Evolutionary conservation across 1,140 invertebrate species (phyloP), one percentile per base, ranked within the genome.

Genomic region (Chironomus tepperi): DNA sequence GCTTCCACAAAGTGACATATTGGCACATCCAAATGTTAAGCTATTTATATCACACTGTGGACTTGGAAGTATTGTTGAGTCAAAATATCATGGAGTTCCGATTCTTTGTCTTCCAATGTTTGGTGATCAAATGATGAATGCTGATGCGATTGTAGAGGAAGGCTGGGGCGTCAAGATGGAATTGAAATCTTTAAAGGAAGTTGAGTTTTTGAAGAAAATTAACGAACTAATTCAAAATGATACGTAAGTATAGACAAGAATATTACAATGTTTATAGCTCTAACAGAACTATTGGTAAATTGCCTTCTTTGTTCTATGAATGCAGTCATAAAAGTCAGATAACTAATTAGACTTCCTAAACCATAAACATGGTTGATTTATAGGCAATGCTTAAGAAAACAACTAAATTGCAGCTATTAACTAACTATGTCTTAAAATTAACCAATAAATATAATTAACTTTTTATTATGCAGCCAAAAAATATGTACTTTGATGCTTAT

Each of bases 1-100:
- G 87, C 74, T 88, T 18, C 87, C 87, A 6, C 88, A 89, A 77
- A 81, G 81, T 73, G 84, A 86, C 76, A 80, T 87, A 75, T 76
- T 82, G 78, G 84, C 78, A 5, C 85, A 87, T 77, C 73, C 79
- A 15, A 83, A 84, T 47, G 73, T 82, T 12, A 81, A 81, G 76
- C 75, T 85, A 0, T 87, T 87, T 75, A 82, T 87, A 10, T 83
- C 83, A 16, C 86, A 87, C 73, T 85, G 84, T 74, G 86, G 86
- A 10, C 79, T 84, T 43, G 82, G 84, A 1, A 83, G 86, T 16
- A 75, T 82, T 12, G 82, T 81, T 7, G 87, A 88, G 77, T 80
- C 83, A 18, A 77, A 84, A 73, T 83, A 82, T 76, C 78, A 84
- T 75, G 82, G 84, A n/a, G 81, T 85, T 24, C 85, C 86, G 9